Conservation (phyloP, 37 sponge, comb jelly and placozoan genomes). For the Halisarca cf. caerulea region DNA sequence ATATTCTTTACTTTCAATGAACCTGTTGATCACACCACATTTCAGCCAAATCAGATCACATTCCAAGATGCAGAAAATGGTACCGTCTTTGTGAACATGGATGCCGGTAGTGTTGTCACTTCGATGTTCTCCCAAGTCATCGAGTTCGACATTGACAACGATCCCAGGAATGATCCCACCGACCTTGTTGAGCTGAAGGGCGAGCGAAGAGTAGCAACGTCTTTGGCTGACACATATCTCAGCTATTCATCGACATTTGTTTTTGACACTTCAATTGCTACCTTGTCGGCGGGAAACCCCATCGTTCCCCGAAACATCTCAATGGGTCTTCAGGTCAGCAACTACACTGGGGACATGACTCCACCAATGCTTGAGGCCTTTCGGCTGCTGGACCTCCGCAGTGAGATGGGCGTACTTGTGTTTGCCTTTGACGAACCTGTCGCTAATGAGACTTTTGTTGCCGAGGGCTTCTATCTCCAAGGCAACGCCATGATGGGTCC, state of each 20-base stretch:
- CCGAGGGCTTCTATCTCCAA: conserved; percentile 62
- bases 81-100: conserved; percentile 6
- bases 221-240: conserved; percentile 62
- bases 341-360: conserved; percentile 56
- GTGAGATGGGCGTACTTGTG: conserved; percentile 45
- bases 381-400: conserved; percentile 49
- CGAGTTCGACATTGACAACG: conserved; percentile 13
- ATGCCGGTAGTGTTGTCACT: not conserved
- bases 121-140: conserved; percentile 2
- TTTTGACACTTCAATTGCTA: conserved; percentile 52
- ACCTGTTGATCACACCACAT: conserved; percentile 60
- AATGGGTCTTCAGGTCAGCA: conserved; percentile 35
- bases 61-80: conserved; percentile 16
- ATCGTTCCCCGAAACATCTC: not conserved
- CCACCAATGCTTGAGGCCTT: conserved; percentile 60
- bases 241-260: conserved; percentile 47
- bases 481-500: conserved; percentile 20
- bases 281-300: conserved; percentile 52
- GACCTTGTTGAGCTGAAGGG: conserved; percentile 75
- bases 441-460: conserved; percentile 47
- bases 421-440: conserved; percentile 84
- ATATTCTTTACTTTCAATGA: conserved; percentile 79
- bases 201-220: conserved; percentile 53
- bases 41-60: conserved; percentile 39
- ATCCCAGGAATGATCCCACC: not conserved